Conservation (phyloP, 2,888 invertebrate species). For the Drosophila fungiperda region DNA sequence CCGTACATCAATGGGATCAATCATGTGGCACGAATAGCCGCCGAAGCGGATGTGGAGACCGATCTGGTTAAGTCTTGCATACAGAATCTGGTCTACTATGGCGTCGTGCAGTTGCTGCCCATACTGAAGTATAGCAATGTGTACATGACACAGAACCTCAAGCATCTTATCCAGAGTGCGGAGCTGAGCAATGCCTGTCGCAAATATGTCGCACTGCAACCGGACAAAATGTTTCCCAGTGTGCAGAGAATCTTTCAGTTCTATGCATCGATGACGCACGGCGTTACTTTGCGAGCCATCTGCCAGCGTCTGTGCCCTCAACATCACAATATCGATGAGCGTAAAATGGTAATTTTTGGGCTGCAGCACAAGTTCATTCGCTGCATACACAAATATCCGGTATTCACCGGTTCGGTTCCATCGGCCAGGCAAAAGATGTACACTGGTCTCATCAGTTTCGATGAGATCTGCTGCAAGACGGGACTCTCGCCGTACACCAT, state of each 20-base stretch:
- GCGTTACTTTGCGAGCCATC: constrained; percentile 89
- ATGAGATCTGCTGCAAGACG: constrained; percentile 96
- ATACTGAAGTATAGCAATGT: constrained; percentile 94
- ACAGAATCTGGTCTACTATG: constrained; percentile 94
- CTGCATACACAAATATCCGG: constrained; percentile 87
- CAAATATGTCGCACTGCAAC: constrained; percentile 83
- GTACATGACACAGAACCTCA: constrained; percentile 92
- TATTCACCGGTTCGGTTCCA: constrained; percentile 85
- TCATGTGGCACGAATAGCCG: constrained; percentile 95
- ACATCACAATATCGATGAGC: constrained; percentile 84
- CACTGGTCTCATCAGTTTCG: constrained; percentile 92
- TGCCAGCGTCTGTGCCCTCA: constrained; percentile 89
- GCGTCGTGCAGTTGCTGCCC: constrained; percentile 90
- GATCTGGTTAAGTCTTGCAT: constrained; percentile 97
- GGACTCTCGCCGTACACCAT: constrained; percentile 90
- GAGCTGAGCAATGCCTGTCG: constrained; percentile 90
- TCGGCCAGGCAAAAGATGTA: constrained; percentile 88
- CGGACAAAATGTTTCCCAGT: constrained; percentile 80
- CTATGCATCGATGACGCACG: constrained; percentile 89
- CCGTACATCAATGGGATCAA: constrained; percentile 97
- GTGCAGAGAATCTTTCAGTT: constrained; percentile 85
- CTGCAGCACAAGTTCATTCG: constrained; percentile 87
- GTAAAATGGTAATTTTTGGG: constrained; percentile 87
- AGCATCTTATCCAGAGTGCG: constrained; percentile 88
- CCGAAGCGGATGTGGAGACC: constrained; percentile 96